phyloP scores from a whole-genome alignment of 2,888 invertebrate species.

The Orthosia gracilis region DNA sequence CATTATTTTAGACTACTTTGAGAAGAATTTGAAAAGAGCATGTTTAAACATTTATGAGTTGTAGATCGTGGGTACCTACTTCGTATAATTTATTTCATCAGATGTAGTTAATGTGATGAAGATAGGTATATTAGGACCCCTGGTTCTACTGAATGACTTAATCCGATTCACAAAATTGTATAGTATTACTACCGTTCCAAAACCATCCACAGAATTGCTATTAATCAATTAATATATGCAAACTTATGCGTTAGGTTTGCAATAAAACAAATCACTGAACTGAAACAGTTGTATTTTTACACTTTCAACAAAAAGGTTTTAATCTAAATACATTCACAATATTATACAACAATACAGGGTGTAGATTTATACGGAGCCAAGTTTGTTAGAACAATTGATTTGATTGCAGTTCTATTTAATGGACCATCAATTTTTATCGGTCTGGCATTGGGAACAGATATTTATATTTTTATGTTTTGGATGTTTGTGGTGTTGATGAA shows the following conservation, averaged over 20 bases:
- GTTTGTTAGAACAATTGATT: constrained; percentile 37
- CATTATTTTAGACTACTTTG: background rate
- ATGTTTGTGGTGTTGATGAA: background rate
- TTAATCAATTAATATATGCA: background rate
- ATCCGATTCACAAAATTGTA: background rate
- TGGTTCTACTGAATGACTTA: too few relatives aligned
- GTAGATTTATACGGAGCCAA: background rate
- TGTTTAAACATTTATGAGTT: too few relatives aligned
- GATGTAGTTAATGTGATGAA: too few relatives aligned
- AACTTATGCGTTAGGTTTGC: background rate
- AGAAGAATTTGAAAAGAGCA: background rate
- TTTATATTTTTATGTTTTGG: constrained; percentile 28
- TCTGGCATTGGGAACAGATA: constrained; percentile 5
- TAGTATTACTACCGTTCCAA: background rate
- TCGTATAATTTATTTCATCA: too few relatives aligned
- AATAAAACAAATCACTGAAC: background rate
- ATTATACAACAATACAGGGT: background rate
- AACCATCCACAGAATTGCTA: background rate
- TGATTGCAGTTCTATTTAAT: constrained; percentile 27
- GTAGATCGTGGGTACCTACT: too few relatives aligned
- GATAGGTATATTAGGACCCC: too few relatives aligned
- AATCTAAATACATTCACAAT: background rate
- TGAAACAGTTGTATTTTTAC: background rate
- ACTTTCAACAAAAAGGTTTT: background rate
- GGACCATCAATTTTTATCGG: constrained; percentile 16